Evolutionary conservation across 2,113 vertebrate genomes (phyloP).

Genomic region (Oplegnathus fasciatus): DNA sequence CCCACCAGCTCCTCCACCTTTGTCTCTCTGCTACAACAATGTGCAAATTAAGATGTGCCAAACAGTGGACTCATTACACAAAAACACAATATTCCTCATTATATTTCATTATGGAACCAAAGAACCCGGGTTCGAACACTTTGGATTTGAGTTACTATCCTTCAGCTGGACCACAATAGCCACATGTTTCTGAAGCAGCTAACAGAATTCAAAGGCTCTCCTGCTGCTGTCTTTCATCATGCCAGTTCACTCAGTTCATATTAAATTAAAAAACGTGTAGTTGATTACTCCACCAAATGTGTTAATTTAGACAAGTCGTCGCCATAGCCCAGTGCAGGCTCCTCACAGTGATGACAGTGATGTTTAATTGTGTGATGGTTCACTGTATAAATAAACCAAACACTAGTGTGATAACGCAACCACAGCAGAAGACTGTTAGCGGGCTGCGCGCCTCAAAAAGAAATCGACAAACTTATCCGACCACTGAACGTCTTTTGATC

Average conservation of each 20-base stretch:
- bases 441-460: constrained; percentile 3
- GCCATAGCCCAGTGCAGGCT: constrained; percentile 28
- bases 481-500: constrained; percentile 32
- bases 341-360: constrained; percentile 1
- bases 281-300: constrained; percentile 55
- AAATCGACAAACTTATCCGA: constrained; percentile 18
- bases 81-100: constrained; percentile 68
- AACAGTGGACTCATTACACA: constrained; percentile 61
- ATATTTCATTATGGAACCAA: constrained; percentile 60
- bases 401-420: constrained; percentile 21
- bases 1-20: constrained; percentile 28
- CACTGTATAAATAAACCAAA: constrained; percentile 41
- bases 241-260: constrained; percentile 54
- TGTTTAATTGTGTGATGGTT: constrained; percentile 43
- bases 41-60: constrained; percentile 58
- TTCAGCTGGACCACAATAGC: constrained; percentile 40
- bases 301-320: constrained; percentile 59
- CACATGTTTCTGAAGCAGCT: constrained; percentile 56
- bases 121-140: constrained; percentile 51
- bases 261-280: constrained; percentile 60
- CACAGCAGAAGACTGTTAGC: neutral
- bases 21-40: constrained; percentile 54
- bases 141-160: constrained; percentile 32
- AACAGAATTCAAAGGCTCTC: constrained; percentile 51
- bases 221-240: constrained; percentile 25